These are phyloP conservation scores for Megatriorchis doriae DNA, from an alignment of 2,113 vertebrate genomes.

Conservation along the genomic window DNA sequence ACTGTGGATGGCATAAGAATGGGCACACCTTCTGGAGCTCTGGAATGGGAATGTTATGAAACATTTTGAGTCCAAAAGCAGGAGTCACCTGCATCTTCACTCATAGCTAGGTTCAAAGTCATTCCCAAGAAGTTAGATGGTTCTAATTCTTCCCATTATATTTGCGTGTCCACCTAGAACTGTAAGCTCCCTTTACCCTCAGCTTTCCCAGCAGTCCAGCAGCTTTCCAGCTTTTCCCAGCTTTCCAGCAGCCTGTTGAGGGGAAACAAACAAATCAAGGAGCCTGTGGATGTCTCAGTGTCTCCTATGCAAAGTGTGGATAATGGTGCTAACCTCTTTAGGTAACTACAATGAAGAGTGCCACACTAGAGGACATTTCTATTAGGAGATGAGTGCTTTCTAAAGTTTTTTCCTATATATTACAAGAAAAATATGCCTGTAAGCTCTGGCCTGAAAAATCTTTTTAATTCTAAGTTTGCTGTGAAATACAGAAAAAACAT, in stretches of 20 bases:
- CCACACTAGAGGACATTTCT: no score
- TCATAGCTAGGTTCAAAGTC: background rate
- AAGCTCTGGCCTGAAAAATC: background rate
- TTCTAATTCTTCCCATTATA: background rate
- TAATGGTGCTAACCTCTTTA: background rate
- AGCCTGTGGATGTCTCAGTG: background rate
- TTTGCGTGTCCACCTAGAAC: background rate
- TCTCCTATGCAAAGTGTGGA: background rate
- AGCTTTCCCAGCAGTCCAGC: background rate
- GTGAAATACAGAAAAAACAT: background rate
- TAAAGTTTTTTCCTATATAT: background rate
- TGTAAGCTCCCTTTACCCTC: background rate
- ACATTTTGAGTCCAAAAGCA: background rate
- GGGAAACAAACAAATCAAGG: background rate
- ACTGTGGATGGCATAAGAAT: accelerated
- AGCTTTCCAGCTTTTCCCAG: background rate
- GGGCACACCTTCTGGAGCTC: background rate
- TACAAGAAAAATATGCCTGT: background rate
- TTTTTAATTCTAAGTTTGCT: background rate
- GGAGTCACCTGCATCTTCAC: background rate
- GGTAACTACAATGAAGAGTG: background rate
- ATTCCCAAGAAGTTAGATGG: background rate
- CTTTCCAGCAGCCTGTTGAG: background rate
- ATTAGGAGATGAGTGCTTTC: background rate
- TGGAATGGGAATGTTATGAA: background rate